Conservation (phyloP, 2,797 vertebrate species). For the Echeneis naucrates region DNA sequence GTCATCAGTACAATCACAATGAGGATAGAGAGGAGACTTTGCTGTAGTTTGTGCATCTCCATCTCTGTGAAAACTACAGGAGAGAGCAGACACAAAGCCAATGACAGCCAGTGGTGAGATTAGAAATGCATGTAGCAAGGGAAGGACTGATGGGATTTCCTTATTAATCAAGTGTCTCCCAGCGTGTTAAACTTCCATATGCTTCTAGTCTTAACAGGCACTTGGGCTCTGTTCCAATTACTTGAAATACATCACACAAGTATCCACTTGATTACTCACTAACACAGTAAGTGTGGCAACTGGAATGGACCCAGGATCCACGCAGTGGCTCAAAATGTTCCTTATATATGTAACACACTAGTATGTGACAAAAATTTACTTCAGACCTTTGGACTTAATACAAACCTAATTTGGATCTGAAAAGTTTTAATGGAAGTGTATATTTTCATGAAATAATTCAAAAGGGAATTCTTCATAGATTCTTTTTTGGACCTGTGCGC, state of each 20-base stretch:
- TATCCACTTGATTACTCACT: not conserved
- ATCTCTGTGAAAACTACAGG: too few relatives aligned
- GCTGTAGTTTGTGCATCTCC: too few relatives aligned
- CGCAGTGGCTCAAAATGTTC: not conserved
- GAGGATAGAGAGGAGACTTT: too few relatives aligned
- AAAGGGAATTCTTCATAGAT: not conserved
- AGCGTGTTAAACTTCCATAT: not conserved
- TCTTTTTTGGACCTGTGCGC: not conserved
- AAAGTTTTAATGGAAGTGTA: not conserved
- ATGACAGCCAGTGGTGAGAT: not conserved
- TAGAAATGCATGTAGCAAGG: not conserved
- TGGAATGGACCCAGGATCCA: not conserved
- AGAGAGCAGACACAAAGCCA: not conserved
- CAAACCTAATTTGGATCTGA: not conserved
- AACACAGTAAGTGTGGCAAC: not conserved
- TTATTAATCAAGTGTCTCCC: not conserved
- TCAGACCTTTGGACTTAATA: not conserved
- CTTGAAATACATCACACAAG: not conserved
- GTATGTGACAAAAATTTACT: not conserved
- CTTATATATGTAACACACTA: not conserved
- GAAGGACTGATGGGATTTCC: not conserved
- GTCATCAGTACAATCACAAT: too few relatives aligned
- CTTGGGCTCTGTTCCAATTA: not conserved
- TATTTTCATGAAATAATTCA: not conserved
- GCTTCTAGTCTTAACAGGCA: not conserved